Conservation (phyloP, 2,113 vertebrate genomes). For the Pyrgilauda ruficollis region DNA sequence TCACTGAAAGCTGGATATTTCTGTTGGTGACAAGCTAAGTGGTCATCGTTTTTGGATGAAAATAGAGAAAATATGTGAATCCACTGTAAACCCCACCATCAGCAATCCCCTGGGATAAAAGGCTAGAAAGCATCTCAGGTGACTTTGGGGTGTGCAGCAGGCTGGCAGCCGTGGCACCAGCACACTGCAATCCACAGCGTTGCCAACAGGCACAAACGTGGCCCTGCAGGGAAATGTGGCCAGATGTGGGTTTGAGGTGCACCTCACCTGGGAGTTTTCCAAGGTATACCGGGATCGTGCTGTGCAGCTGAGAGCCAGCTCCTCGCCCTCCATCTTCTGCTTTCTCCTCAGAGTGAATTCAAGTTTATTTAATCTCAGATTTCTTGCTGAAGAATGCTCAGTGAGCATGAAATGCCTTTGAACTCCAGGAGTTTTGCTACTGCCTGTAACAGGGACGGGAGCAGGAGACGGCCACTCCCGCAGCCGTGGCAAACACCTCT, state of each 20-base stretch:
- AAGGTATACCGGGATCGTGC: neutral
- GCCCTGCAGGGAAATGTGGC: neutral
- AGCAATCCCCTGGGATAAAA: neutral
- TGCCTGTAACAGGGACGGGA: neutral
- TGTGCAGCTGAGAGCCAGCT: neutral
- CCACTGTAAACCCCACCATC: neutral
- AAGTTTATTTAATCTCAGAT: constrained; percentile 62
- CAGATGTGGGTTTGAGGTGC: neutral
- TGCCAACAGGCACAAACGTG: neutral
- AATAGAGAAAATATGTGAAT: neutral
- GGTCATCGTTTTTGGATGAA: neutral
- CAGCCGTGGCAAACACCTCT: constrained; percentile 16
- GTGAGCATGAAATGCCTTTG: constrained; percentile 62
- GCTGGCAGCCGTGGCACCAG: neutral
- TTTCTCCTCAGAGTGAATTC: constrained; percentile 42
- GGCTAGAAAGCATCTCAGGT: neutral
- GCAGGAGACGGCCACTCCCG: neutral
- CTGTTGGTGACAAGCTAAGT: neutral
- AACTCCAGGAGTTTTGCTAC: constrained; percentile 40
- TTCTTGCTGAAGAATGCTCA: constrained; percentile 48
- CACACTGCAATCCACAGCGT: accelerated
- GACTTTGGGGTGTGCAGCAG: neutral
- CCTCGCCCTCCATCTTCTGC: constrained; percentile 18
- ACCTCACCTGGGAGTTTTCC: constrained; percentile 27
- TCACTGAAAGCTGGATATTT: neutral